A percentile compares a stretch with the other conserved stretches of the same genome.
These are phyloP conservation scores for Orchesella cincta DNA, from an alignment of 1,140 invertebrate species.

Conservation along the genomic window DNA sequence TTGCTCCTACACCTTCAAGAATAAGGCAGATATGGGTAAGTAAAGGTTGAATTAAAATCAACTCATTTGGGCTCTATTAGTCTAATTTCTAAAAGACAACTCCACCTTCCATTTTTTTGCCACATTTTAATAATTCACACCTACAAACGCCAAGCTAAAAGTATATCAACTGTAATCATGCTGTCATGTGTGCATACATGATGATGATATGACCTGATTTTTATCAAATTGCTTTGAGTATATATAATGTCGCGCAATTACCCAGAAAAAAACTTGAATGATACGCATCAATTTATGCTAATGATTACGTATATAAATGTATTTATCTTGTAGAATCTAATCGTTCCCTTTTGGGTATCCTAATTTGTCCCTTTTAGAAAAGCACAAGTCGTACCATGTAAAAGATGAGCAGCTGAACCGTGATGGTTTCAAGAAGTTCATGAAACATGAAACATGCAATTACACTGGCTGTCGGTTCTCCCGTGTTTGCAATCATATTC, in stretches of 20 bases:
- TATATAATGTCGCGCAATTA: too few relatives aligned
- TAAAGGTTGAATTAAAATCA: neutral
- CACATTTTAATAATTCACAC: neutral
- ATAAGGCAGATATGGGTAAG: conserved; percentile 97
- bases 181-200: too few relatives aligned
- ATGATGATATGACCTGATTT: too few relatives aligned
- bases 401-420: conserved; percentile 93
- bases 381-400: conserved; percentile 98
- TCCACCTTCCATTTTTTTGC: neutral
- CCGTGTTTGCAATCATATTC: conserved; percentile 94
- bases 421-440: conserved; percentile 98
- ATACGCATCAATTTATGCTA: too few relatives aligned
- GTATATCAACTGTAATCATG: too few relatives aligned
- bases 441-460: conserved; percentile 92
- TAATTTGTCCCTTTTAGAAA: conserved; percentile 68
- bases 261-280: too few relatives aligned
- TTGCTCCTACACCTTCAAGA: conserved; percentile 96
- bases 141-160: conserved; percentile 3
- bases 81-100: neutral
- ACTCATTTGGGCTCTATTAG: neutral
- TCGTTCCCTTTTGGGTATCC: too few relatives aligned
- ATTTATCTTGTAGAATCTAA: too few relatives aligned
- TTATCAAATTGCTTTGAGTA: too few relatives aligned
- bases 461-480: conserved; percentile 91
- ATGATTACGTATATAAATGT: too few relatives aligned